Conservation (phyloP, 1,140 invertebrate species). For the Sycobia sp. region DNA sequence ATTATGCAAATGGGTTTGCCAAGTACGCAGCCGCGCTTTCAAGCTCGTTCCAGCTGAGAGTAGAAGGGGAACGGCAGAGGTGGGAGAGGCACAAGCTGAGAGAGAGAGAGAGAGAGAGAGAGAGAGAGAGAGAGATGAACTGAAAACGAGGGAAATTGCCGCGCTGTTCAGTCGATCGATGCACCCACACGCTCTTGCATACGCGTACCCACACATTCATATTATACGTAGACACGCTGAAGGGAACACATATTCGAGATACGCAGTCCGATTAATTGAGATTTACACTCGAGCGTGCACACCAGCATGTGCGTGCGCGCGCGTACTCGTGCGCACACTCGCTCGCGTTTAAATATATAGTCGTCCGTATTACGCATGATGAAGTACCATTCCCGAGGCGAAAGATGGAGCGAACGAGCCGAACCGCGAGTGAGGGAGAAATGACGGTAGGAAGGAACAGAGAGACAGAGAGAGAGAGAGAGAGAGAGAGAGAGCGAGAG, state of each 20-base stretch:
- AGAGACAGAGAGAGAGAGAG: neutral
- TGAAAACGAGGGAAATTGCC: conserved; percentile 22
- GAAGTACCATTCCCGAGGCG: conserved; percentile 38
- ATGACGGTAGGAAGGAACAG: too few species aligned
- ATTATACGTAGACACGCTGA: neutral
- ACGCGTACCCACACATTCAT: neutral
- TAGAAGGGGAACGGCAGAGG: too few species aligned
- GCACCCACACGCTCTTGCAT: neutral
- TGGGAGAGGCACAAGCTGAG: too few species aligned
- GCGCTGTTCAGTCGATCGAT: conserved; percentile 10
- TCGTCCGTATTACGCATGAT: conserved; percentile 45
- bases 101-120: too few species aligned
- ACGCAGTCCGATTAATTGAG: conserved; percentile 33
- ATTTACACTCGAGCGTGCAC: conserved; percentile 21
- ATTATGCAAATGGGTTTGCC: conserved; percentile 23
- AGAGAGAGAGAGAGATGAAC: neutral
- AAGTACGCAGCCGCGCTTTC: conserved; percentile 13
- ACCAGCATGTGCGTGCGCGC: neutral
- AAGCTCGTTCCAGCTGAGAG: too few species aligned
- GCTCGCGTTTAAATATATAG: too few species aligned
- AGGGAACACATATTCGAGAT: too few species aligned
- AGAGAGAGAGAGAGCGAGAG: neutral
- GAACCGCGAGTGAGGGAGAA: too few species aligned
- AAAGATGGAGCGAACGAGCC: conserved; percentile 24
- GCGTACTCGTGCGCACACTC: too few species aligned